These are phyloP conservation scores for Eupithecia insigniata DNA, from an alignment of 2,888 invertebrate genomes.

Conservation along the genomic window DNA sequence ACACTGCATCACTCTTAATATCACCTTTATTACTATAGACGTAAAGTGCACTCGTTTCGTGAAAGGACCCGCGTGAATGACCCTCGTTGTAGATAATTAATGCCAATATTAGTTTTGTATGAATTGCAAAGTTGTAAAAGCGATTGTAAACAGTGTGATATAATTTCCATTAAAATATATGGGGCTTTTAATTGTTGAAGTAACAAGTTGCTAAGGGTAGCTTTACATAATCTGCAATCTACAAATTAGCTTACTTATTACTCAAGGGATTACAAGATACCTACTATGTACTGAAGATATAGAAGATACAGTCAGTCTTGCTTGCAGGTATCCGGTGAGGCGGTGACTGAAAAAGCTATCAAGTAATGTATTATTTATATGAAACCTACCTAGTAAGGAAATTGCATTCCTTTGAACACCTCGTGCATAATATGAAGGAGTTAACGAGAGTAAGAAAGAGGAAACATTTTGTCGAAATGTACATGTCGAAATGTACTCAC, in stretches of 20 bases:
- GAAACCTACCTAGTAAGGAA: background rate
- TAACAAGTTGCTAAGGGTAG: slow-evolving; percentile 4
- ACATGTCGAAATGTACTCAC: too few relatives aligned
- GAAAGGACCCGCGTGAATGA: slow-evolving; percentile 28
- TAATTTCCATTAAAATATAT: slow-evolving; percentile 22
- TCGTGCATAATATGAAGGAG: background rate
- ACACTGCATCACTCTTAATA: slow-evolving; percentile 42
- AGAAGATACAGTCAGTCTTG: background rate
- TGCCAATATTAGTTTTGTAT: slow-evolving; percentile 62
- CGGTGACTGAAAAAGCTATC: too few relatives aligned
- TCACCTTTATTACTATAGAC: slow-evolving; percentile 43
- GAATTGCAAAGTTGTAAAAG: slow-evolving; percentile 55
- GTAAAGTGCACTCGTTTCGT: slow-evolving; percentile 40
- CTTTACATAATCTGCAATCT: background rate
- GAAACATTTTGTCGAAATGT: background rate
- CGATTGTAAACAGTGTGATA: slow-evolving; percentile 36
- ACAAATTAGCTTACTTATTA: background rate
- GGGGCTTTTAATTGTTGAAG: slow-evolving; percentile 7
- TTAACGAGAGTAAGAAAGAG: background rate
- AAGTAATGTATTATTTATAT: too few relatives aligned
- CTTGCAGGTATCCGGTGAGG: too few relatives aligned
- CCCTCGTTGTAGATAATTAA: slow-evolving; percentile 59
- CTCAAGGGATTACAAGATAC: background rate
- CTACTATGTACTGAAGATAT: background rate
- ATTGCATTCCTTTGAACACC: background rate